These are phyloP conservation scores for Pelodiscus sinensis DNA, from an alignment of 2,113 vertebrate genomes.

Conservation along the genomic window DNA sequence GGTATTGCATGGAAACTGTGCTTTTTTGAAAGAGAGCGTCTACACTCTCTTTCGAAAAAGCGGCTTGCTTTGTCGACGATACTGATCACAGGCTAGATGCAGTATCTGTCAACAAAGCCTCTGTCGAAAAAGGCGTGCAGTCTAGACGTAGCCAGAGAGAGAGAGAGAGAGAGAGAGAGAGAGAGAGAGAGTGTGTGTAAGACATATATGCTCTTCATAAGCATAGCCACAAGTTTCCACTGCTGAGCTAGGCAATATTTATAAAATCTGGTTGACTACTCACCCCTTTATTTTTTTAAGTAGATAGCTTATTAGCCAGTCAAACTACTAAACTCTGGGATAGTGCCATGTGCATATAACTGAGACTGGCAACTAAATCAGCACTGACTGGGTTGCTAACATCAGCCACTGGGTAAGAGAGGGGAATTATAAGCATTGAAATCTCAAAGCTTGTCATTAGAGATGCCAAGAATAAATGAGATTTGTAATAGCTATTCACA, in stretches of 20 bases:
- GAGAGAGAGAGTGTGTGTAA: background rate
- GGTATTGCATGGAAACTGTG: no score
- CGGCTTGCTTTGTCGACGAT: no score
- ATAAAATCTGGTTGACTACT: slow-evolving; percentile 18
- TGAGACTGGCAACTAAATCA: slow-evolving; percentile 48
- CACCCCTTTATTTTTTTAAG: slow-evolving; percentile 23
- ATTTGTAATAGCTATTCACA: background rate
- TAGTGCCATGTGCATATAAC: slow-evolving; percentile 31
- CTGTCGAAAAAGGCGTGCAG: no score
- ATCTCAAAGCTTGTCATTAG: slow-evolving; percentile 7
- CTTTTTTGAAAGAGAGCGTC: no score
- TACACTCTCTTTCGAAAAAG: no score
- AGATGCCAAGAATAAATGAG: background rate
- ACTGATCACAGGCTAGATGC: no score
- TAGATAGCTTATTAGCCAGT: slow-evolving; percentile 33
- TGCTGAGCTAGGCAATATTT: background rate
- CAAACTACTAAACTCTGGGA: background rate
- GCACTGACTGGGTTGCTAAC: slow-evolving; percentile 31
- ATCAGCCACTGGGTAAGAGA: background rate
- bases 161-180: background rate
- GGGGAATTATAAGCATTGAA: slow-evolving; percentile 12
- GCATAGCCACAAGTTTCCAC: background rate
- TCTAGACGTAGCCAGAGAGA: no score
- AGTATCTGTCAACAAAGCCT: no score
- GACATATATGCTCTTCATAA: slow-evolving; percentile 21